Evolutionary conservation across 2,113 vertebrate genomes (phyloP), one percentile per base, ranked within the genome.

Genomic region (western clawed frog (Xenopus tropicalis)): DNA sequence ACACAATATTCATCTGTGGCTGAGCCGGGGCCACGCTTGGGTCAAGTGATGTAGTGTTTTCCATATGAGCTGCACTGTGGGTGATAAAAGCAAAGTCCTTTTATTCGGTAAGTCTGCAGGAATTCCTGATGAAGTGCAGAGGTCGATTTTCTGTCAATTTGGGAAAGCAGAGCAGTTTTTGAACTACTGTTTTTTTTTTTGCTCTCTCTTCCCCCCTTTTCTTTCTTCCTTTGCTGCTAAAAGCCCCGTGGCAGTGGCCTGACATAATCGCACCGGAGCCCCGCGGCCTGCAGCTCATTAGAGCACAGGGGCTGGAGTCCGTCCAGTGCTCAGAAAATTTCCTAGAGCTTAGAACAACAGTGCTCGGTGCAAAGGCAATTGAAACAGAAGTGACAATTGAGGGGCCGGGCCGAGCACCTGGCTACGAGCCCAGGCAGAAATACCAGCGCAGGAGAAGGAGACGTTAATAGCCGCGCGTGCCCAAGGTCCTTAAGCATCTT

Each of bases 11-110:
- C 81, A 82, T 90, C 86, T 93, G 87, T 71, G 85, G 88, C 91
- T 91, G 84, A 83, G 85, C 83, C 88, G 90, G 92, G 91, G 89
- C 92, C 52, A 93, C 79, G 79, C 83, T 54, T 24, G 89, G 94
- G 93, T 95, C 94, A 95, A 88, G 88, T 93, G 92, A 94, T 94
- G 92, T 92, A 92, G 92, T 91, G 89, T 91, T 91, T 90, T 93
- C 91, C 89, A 86, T 87, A 85, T 81, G 91, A 91, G 85, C 69
- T 83, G 90, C 82, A 69, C 85, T 83, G 83, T 85, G 83, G 83
- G 83, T 82, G 89, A 90, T 90, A 89, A 90, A 91, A 88, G 86
- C 85, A 82, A 80, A 84, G 84, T 88, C 84, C 63, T 81, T 37
- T 83, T 81, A 88, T 92, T 90, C 90, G 89, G 82, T 91, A 89